Evolutionary conservation across 2,113 vertebrate genomes (phyloP).

Genomic region (Serilophus lunatus): DNA sequence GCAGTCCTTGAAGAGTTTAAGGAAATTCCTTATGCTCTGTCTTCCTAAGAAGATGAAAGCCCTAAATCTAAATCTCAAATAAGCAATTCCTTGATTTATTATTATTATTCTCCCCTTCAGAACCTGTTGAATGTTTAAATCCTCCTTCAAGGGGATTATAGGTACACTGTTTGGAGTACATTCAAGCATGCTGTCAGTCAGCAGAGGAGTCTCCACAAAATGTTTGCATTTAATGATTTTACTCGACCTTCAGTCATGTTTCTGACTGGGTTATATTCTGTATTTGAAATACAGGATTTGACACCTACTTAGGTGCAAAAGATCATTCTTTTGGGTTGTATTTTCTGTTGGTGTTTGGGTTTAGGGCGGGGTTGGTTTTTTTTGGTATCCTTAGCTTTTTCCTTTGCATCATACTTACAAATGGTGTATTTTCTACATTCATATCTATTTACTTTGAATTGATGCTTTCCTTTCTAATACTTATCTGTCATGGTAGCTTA

Average conservation of each 20-base stretch:
- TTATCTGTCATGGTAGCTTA: not conserved
- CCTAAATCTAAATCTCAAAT: not conserved
- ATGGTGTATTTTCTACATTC: not conserved
- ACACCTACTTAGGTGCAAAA: not conserved
- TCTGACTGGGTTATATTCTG: not conserved
- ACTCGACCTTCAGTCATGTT: not conserved
- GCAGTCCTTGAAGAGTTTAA: not conserved
- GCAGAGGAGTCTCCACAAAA: not conserved
- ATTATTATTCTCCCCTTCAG: not conserved
- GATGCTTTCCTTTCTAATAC: not conserved
- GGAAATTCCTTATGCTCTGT: not conserved
- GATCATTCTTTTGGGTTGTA: not conserved
- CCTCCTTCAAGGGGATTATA: not conserved
- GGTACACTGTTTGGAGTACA: not conserved
- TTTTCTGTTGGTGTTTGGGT: not conserved
- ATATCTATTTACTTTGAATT: not conserved
- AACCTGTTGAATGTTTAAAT: not conserved
- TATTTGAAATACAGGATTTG: not conserved
- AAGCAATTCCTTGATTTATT: not conserved
- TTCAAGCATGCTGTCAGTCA: not conserved
- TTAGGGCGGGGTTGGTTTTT: not conserved
- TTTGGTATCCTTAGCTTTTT: not conserved
- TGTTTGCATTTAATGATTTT: not conserved
- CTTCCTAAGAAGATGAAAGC: not conserved
- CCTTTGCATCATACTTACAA: not conserved